phyloP scores from a whole-genome alignment of 2,888 invertebrate genomes.

The Synanthedon tipuliformis region DNA sequence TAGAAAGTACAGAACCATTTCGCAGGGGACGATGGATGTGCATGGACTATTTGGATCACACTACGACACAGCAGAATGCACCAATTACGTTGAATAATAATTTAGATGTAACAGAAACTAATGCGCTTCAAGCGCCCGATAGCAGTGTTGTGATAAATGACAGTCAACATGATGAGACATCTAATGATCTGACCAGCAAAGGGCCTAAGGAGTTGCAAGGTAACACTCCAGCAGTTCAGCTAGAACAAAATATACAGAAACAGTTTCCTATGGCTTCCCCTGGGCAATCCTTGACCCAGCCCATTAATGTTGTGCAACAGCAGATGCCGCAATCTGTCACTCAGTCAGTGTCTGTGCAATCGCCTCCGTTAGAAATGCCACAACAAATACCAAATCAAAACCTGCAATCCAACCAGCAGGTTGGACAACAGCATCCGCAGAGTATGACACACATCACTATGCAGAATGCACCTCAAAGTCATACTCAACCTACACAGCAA shows the following conservation, averaged over 20 bases:
- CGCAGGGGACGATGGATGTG: slow-evolving; percentile 94
- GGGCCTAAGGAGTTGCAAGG: slow-evolving; percentile 62
- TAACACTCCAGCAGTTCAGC: slow-evolving; percentile 49
- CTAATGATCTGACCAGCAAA: slow-evolving; percentile 61
- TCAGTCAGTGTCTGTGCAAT: slow-evolving; percentile 61
- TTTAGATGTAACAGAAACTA: slow-evolving; percentile 53
- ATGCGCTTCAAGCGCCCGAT: slow-evolving; percentile 55
- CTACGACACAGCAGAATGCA: slow-evolving; percentile 67
- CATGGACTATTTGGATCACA: slow-evolving; percentile 93
- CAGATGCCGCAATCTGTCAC: slow-evolving; percentile 43
- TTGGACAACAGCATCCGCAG: slow-evolving; percentile 61
- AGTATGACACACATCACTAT: slow-evolving; percentile 66
- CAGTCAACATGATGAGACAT: slow-evolving; percentile 62
- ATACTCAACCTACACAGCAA: slow-evolving; percentile 48
- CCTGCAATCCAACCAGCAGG: slow-evolving; percentile 50
- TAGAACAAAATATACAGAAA: slow-evolving; percentile 62
- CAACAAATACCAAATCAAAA: slow-evolving; percentile 62
- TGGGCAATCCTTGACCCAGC: slow-evolving; percentile 64
- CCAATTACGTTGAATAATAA: slow-evolving; percentile 62
- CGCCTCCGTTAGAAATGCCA: slow-evolving; percentile 64
- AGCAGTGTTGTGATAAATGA: slow-evolving; percentile 66
- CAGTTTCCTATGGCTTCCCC: slow-evolving; percentile 67
- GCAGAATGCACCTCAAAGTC: slow-evolving; percentile 51
- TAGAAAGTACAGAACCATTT: slow-evolving; percentile 94
- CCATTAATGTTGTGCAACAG: slow-evolving; percentile 55